Evolutionary conservation across 2,888 invertebrate genomes (phyloP), one percentile per base, ranked within the genome.

Genomic region (Athripsodes cinereus): DNA sequence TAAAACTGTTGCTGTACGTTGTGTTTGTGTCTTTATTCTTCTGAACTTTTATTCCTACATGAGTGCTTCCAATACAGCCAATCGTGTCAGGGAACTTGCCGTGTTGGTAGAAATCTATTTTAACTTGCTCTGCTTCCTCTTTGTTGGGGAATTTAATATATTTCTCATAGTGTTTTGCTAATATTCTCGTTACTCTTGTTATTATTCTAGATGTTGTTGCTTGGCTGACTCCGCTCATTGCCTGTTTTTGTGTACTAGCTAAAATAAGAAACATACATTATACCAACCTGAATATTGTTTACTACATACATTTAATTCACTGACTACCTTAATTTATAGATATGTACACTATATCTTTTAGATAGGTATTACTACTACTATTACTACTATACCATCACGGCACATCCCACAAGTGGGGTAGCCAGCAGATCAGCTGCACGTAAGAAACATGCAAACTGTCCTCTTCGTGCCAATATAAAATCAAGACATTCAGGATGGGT

Each of bases 41-140:
- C 31, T 65, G 64, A 19, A 61, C 62, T 59, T 64, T 59, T 10
- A 65, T 61, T 10, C 65, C 65, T 48, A 66, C 63, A 40, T 65
- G 66, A 20, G 65, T 65, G 21, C 65, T 55, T 18, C 65, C 65
- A 34, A 66, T 53, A 50, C 66, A 66, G 11, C 65, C 66, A 52
- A 65, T 59, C 2, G 61, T 57, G 50, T 64, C 62, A 2, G 66
- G 65, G 57, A 66, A 65, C 44, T 63, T 59, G 20, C 63, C 62
- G 31, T 52, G 53, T 40, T 62, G 55, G 26, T 56, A 63, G 60
- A 64, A 66, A 35, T 48, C 52, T 35, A 60, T 40, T 16, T 62
- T 59, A 40, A 60, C 59, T 46, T 44, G 54, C 22, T 60, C 58
- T 8, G 52, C 22, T 16, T 65, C 64, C 11, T n/a, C 40, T 52